phyloP scores from a whole-genome alignment of 2,888 invertebrate genomes.

The Ceratothoa steindachneri region DNA sequence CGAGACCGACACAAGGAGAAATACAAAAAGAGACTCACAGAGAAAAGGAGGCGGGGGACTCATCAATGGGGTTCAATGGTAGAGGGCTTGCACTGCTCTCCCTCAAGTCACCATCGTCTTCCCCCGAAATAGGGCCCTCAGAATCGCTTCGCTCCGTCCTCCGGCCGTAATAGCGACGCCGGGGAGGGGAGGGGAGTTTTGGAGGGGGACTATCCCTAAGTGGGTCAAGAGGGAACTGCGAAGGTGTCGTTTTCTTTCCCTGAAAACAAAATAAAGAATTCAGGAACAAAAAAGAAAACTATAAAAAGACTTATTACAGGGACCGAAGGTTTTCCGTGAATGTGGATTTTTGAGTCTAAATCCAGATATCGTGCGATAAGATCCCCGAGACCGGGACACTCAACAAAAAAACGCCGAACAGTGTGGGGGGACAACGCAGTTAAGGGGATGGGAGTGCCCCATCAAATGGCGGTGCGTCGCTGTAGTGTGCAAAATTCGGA shows the following conservation, averaged over 20 bases:
- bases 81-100: background rate
- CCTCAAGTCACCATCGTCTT: background rate
- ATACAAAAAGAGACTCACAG: background rate
- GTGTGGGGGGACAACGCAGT: too few species aligned
- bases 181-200: constrained; percentile 80
- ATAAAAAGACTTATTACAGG: too few species aligned
- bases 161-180: constrained; percentile 57
- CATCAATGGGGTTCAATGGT: background rate
- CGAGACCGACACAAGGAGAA: background rate
- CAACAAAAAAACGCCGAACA: too few species aligned
- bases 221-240: too few species aligned
- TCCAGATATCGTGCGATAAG: too few species aligned
- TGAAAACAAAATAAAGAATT: background rate
- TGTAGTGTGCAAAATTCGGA: too few species aligned
- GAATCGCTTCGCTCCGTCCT: constrained; percentile 20
- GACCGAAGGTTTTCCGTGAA: too few species aligned
- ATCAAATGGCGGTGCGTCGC: too few species aligned
- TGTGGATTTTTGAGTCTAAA: too few species aligned
- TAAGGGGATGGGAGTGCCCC: too few species aligned
- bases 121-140: background rate
- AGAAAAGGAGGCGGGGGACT: background rate
- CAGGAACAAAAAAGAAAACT: background rate
- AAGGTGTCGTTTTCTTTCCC: too few species aligned
- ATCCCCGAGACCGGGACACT: too few species aligned
- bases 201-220: constrained; percentile 69